Base-by-base conservation (phyloP, 2,797 vertebrate species). In the Buphagus erythrorhynchus region DNA sequence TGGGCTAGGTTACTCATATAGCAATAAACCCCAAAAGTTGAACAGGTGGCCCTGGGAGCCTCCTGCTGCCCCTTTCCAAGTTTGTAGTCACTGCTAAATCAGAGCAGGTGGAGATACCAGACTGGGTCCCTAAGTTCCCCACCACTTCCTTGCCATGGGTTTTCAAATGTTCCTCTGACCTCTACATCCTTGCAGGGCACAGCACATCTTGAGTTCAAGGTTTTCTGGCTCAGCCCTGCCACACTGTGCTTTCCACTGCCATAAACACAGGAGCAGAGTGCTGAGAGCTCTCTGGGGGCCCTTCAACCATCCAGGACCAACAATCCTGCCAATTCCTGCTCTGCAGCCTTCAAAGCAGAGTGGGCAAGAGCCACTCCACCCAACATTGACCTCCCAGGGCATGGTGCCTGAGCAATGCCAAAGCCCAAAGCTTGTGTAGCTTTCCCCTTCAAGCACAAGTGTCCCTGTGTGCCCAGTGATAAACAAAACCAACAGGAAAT, bases 401-500 rank as follows among this genome's bases (percentile, higher is more conserved):
- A 81, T 7, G 1, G 62, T 91, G 75, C 86, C 82, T 40, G 2
- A 90, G 83, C 0, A 2, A 69, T 86, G 73, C 85, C 91, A 90
- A 89, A 77, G 86, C 57, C n/a, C 71, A 58, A 26, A 25, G 43
- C 68, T 54, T 61, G 22, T 10, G 1, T 11, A 93, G 61, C 35
- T 85, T 69, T 88, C 20, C 20, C 16, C 72, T 93, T 77, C 54
- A 85, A 91, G 63, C 28, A 63, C 25, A 69, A 92, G 33, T 31
- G 75, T 78, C 68, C 65, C 78, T 83, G 1, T 24, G 29, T 55
- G 55, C 89, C 87, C 89, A 88, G 66, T 28, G 40, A 94, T 76
- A 93, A 93, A 88, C 67, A 94, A 93, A 94, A n/a, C 75, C 22
- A 3, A 81, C 87, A 96, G 94, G 73, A 95, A 96, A 94, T 96